Base-by-base conservation (phyloP, 1,140 invertebrate genomes). In the Neodiprion fabricii region DNA sequence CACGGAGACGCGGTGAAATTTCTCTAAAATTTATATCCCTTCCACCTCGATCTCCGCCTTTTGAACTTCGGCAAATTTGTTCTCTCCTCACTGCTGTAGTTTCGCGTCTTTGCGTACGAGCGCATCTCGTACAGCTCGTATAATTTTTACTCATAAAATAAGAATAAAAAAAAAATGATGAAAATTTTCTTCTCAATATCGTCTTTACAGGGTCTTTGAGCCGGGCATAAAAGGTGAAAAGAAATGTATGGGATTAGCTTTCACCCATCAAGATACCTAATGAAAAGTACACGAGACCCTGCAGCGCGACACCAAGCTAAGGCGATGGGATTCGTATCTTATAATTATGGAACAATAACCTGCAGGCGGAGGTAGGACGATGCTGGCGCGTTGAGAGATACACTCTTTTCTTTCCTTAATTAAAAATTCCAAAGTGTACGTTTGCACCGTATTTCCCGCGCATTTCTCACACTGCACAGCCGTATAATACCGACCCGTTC, bases 271-370 rank as follows among this genome's bases (percentile, higher is more conserved):
- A 40, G 28, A 40, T 4, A 40, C 5, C 1, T 40, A 40, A 40
- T 40, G 28, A 40, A 40, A 40, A 40, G 28, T 40, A 40, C 28
- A 40, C 28, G 28, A 40, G 2, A 40, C 28, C 28, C 28, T 40
- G 28, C 28, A 40, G 28, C 28, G 28, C 28, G 28, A 40, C 28
- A 2, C 28, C 28, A 40, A 40, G 28, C 28, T 61, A 17, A 17
- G 53, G 11, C 53, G 53, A 61, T 61, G 53, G 53, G 53, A 61
- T 61, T 61, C 53, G 53, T n/a, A n/a, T 61, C 53, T 61, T 11
- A n/a, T 61, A 61, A 61, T n/a, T 11, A 61, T 12, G 53, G n/a
- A 61, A 61, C 53, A n/a, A 61, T 61, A 61, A 61, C 53, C 11
- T 61, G 11, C 11, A 12, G n/a, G 5, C 53, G 11, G 53, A 12